Evolutionary conservation across 2,113 vertebrate genomes (phyloP), one percentile per base, ranked within the genome.

Genomic region (Aspidoscelis tigris): DNA sequence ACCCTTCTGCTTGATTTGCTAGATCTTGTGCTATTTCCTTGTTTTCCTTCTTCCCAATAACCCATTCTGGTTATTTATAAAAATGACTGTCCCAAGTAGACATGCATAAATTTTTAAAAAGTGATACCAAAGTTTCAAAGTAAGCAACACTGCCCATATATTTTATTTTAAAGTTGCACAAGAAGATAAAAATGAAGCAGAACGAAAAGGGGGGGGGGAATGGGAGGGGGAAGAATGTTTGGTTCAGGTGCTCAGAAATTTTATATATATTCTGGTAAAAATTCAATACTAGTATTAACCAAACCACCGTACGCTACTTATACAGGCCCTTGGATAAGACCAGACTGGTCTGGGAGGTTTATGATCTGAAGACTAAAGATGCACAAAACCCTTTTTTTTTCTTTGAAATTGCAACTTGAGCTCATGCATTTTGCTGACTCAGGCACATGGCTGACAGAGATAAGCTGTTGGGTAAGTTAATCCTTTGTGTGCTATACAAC

Each of bases 371-470:
- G 66, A 71, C 53, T 53, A 84, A 71, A 78, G 50, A 14, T 47
- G 16, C 65, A 77, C 16, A 71, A 76, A 22, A 61, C 22, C 26
- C 12, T 75, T 66, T 33, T 33, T 44, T 78, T n/a, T 14, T 39
- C 76, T 78, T 84, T 84, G 65, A 78, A 78, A 78, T 71, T 69
- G 75, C 77, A 76, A 78, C 50, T 21, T 78, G 39, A 78, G 50
- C 39, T 71, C 53, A 12, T 33, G 24, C 39, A 78, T 78, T 84
- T 39, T 84, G 82, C 75, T 84, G 75, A 84, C 66, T 78, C 80
- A 71, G 66, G 24, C 66, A 84, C 39, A 61, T 84, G 50, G 75
- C 12, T 71, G 53, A 61, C 65, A 44, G 66, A 84, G 50, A 84
- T 84, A 84, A 77, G 82, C 64, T 76, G 64, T 21, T 53, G 47